Evolutionary conservation across 2,888 invertebrate genomes (phyloP).

Genomic region (Diadegma fenestrale): DNA sequence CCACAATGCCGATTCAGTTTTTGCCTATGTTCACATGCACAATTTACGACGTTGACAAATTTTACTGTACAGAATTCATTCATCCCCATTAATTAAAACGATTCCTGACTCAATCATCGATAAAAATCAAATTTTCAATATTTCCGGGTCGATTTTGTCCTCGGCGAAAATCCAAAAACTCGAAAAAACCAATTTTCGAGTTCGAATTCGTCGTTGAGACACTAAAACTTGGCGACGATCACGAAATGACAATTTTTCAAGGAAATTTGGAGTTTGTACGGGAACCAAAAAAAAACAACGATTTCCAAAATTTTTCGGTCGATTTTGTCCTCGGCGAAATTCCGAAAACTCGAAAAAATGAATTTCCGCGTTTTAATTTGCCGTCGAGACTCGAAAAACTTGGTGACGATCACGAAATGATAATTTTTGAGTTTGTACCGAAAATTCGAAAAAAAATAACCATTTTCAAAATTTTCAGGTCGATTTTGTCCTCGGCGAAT

Average conservation of each 20-base stretch:
- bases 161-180: background rate
- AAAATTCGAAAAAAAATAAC: background rate
- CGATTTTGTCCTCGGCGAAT: background rate
- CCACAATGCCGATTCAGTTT: constrained; percentile 2
- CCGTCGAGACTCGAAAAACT: background rate
- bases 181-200: background rate
- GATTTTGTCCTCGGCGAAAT: background rate
- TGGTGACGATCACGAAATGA: background rate
- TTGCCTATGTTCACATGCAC: constrained; percentile 68
- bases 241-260: background rate
- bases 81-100: constrained; percentile 72
- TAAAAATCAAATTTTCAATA: background rate
- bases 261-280: background rate
- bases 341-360: background rate
- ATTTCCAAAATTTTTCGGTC: background rate
- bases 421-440: too few species aligned
- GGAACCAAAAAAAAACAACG: background rate
- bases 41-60: constrained; percentile 68
- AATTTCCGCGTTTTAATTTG: too few species aligned
- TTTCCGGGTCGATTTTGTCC: background rate
- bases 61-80: constrained; percentile 72
- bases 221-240: background rate
- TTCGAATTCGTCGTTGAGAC: too few species aligned
- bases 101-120: constrained; percentile 71
- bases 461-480: background rate